Evolutionary conservation across 2,797 vertebrate genomes (phyloP).

Genomic region (Gouania willdenowi): DNA sequence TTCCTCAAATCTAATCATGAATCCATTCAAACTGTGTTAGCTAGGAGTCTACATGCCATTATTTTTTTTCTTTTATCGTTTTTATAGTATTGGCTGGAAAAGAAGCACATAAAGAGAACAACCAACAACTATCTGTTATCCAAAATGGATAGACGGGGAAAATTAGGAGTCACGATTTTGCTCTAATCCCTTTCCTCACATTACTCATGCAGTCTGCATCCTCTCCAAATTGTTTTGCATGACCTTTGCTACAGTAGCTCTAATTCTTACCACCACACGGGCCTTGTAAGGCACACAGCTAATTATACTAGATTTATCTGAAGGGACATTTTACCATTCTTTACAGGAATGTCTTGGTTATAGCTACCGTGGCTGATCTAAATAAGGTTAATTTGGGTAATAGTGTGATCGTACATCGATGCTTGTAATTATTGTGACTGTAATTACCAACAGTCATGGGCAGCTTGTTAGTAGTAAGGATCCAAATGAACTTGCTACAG

Average conservation of each 20-base stretch:
- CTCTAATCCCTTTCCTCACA: slow-evolving; percentile 39
- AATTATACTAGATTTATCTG: slow-evolving; percentile 94
- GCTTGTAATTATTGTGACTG: slow-evolving; percentile 67
- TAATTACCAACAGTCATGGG: slow-evolving; percentile 64
- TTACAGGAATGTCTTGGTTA: slow-evolving; percentile 83
- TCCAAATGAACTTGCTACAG: slow-evolving; percentile 32
- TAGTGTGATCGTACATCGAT: slow-evolving; percentile 72
- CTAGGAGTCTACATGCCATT: slow-evolving; percentile 47
- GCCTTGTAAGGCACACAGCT: slow-evolving; percentile 86
- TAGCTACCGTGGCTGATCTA: slow-evolving; percentile 81
- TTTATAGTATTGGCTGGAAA: slow-evolving; percentile 46
- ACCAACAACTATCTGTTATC: slow-evolving; percentile 7
- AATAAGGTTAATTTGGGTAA: slow-evolving; percentile 89
- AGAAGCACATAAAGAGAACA: slow-evolving; percentile 26
- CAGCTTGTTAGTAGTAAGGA: slow-evolving; percentile 47
- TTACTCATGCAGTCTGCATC: slow-evolving; percentile 78
- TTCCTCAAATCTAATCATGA: slow-evolving; percentile 59
- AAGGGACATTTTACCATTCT: slow-evolving; percentile 87
- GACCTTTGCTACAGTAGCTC: slow-evolving; percentile 87
- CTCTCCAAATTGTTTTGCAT: slow-evolving; percentile 85
- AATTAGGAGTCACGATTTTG: slow-evolving; percentile 7
- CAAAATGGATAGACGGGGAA: slow-evolving; percentile 8
- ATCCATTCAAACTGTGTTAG: slow-evolving; percentile 62
- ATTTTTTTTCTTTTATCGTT: slow-evolving; percentile 60
- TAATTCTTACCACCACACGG: slow-evolving; percentile 91